These are phyloP conservation scores for Heliconius charithonia DNA, from an alignment of 2,888 invertebrate genomes.

Conservation along the genomic window DNA sequence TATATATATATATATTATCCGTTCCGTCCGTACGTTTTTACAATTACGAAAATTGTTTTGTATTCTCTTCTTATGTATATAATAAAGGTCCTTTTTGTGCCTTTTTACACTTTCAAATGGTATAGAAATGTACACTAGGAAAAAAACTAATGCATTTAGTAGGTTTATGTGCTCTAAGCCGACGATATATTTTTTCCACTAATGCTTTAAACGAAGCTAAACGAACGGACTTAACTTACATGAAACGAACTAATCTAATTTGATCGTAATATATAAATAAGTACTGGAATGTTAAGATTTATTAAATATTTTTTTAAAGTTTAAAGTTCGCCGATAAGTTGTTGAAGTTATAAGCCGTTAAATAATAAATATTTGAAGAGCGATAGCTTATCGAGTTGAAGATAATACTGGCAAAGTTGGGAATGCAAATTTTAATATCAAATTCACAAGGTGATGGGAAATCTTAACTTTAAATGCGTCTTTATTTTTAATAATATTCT, in stretches of 20 bases:
- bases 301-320: not conserved
- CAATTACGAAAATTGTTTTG: too few relatives aligned
- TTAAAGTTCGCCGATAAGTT: constrained; percentile 13
- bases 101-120: too few relatives aligned
- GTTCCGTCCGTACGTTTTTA: too few relatives aligned
- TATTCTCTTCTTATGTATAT: too few relatives aligned
- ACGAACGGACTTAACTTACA: not conserved
- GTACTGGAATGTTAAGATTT: not conserved
- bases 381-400: constrained; percentile 66
- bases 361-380: constrained; percentile 61
- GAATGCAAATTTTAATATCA: constrained; percentile 3
- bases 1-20: too few relatives aligned
- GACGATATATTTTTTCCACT: not conserved
- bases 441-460: not conserved
- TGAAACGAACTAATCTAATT: not conserved
- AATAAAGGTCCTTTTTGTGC: too few relatives aligned
- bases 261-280: not conserved
- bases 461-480: not conserved
- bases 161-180: too few relatives aligned
- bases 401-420: constrained; percentile 55
- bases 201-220: not conserved
- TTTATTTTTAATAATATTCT: too few relatives aligned
- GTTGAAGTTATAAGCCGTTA: constrained; percentile 36
- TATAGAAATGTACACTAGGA: too few relatives aligned
- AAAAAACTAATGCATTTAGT: too few relatives aligned